These are phyloP conservation scores for Chromobotia macracanthus DNA, from an alignment of 2,797 vertebrate genomes.

Conservation along the genomic window DNA sequence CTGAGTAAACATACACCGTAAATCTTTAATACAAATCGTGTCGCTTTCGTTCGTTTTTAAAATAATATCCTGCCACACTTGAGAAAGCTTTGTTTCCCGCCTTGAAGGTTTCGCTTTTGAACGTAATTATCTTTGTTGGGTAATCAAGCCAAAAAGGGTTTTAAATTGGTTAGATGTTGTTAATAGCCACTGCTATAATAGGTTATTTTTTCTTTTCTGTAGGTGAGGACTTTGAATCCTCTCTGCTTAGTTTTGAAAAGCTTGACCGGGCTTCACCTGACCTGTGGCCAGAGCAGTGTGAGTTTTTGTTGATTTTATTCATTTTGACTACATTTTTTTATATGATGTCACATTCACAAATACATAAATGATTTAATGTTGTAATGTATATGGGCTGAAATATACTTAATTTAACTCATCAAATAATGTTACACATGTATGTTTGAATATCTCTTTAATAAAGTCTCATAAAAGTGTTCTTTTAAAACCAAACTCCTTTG, in stretches of 20 bases:
- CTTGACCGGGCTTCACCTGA: constrained; percentile 95
- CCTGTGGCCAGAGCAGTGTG: constrained; percentile 95
- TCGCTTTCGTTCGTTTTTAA: neutral
- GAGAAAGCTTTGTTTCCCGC: neutral
- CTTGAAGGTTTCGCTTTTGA: neutral
- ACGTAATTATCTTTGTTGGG: neutral
- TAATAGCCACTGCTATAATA: neutral
- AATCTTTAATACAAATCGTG: neutral
- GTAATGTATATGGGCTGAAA: no score
- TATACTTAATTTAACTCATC: neutral
- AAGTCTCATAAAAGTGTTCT: neutral
- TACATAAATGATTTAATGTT: neutral
- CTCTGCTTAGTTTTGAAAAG: constrained; percentile 95
- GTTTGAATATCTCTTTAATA: neutral
- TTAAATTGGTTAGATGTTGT: neutral
- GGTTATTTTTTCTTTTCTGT: neutral
- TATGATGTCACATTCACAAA: neutral
- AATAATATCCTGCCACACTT: neutral
- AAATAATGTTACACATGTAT: neutral
- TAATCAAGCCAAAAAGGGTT: neutral
- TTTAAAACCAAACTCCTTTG: neutral
- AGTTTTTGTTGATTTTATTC: constrained; percentile 65
- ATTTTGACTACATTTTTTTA: neutral
- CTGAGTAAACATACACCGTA: constrained; percentile 8
- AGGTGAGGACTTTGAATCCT: constrained; percentile 92